A percentile compares a stretch with the other conserved stretches of the same genome.
Conservation (phyloP, 2,888 invertebrate genomes). For the Argyresthia albistria region DNA sequence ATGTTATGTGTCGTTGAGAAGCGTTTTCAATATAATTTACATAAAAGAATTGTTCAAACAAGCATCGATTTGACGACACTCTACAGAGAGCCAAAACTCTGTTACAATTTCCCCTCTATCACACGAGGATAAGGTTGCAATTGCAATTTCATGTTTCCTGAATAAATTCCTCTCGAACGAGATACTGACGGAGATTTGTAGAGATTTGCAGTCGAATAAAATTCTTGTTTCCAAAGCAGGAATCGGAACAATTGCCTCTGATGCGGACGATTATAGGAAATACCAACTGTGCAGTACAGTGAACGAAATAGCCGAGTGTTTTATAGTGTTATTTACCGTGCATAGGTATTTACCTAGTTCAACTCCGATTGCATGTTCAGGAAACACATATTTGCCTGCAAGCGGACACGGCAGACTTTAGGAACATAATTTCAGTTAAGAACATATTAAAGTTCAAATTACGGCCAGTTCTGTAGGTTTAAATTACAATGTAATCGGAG, state of each 20-base stretch:
- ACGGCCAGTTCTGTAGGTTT: neutral
- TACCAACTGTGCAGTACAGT: too few relatives aligned
- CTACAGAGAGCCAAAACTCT: neutral
- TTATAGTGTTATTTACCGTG: too few relatives aligned
- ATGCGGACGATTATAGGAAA: neutral
- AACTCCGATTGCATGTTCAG: neutral
- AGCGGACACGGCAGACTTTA: neutral
- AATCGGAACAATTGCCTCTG: neutral
- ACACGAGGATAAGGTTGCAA: too few relatives aligned
- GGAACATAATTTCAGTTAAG: neutral
- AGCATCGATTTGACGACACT: slow-evolving; percentile 21
- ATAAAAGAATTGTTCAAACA: slow-evolving; percentile 26
- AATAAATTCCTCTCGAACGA: neutral
- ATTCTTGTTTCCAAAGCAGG: neutral
- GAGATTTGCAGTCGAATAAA: slow-evolving; percentile 1
- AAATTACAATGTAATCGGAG: neutral
- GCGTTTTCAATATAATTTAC: slow-evolving; percentile 18
- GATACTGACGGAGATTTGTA: slow-evolving; percentile 1
- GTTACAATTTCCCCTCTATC: too few relatives aligned
- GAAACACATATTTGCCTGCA: neutral
- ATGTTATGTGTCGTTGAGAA: neutral
- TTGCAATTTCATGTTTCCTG: neutral
- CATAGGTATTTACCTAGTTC: neutral
- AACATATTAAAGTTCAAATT: neutral
- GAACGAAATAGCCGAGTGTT: too few relatives aligned